These are phyloP conservation scores for Nycticorax nycticorax DNA, from an alignment of 2,113 vertebrate species.

Conservation along the genomic window DNA sequence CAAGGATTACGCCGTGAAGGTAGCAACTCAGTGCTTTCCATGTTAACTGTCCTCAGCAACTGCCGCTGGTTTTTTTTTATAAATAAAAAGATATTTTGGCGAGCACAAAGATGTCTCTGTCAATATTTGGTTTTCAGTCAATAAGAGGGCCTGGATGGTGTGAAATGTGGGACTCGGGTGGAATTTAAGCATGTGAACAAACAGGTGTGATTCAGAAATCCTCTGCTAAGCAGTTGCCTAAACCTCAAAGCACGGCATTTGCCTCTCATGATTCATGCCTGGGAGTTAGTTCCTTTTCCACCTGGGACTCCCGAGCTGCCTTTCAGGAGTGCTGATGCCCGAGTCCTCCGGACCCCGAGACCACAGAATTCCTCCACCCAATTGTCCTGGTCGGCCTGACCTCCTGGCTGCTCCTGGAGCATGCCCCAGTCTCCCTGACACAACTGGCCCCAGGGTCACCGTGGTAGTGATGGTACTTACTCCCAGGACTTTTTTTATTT, in stretches of 20 bases:
- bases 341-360: not conserved
- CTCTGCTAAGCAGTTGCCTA: not conserved
- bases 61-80: not conserved
- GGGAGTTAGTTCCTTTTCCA: not conserved
- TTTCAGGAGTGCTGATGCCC: not conserved
- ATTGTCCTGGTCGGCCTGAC: not conserved
- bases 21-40: not conserved
- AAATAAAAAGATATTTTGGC: conserved; percentile 40
- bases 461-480: not conserved
- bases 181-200: not conserved
- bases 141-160: not conserved
- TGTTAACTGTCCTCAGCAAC: not conserved
- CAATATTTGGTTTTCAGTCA: not conserved
- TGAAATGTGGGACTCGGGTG: not conserved
- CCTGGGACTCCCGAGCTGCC: not conserved
- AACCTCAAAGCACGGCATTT: not conserved
- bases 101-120: not conserved
- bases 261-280: not conserved
- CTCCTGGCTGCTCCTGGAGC: not conserved
- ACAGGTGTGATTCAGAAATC: not conserved
- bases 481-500: not conserved
- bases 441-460: not conserved
- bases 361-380: not conserved
- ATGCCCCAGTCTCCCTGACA: not conserved
- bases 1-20: not conserved